phyloP scores from a whole-genome alignment of 37 sponge, comb jelly and placozoan genomes.

The Ephydatia muelleri region DNA sequence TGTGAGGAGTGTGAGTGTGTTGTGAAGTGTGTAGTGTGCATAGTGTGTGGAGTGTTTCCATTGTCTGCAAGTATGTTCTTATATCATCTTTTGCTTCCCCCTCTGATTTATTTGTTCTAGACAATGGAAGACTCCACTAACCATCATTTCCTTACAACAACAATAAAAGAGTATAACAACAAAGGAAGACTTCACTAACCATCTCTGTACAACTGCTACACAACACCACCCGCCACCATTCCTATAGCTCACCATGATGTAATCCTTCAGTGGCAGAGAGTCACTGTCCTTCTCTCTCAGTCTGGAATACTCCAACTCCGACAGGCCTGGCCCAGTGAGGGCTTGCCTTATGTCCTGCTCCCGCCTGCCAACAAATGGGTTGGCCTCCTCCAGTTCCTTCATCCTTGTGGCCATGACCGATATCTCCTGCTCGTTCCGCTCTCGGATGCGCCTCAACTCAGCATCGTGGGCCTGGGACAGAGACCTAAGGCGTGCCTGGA shows the following conservation, averaged over 20 bases:
- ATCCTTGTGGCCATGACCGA: conserved; percentile 1
- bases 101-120: too few species aligned
- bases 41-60: too few species aligned
- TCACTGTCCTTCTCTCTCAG: conserved; percentile 6
- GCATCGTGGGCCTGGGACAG: conserved; percentile 44
- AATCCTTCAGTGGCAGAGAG: conserved; percentile 18
- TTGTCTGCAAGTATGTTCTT: too few species aligned
- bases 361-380: not conserved
- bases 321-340: conserved; percentile 10
- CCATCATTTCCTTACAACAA: too few species aligned
- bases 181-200: not conserved
- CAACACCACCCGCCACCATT: not conserved
- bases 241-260: conserved; percentile 9
- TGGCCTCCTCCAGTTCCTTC: conserved; percentile 14
- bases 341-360: conserved; percentile 16
- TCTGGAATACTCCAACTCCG: not conserved
- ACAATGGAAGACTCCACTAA: too few species aligned
- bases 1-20: too few species aligned
- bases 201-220: not conserved
- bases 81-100: too few species aligned
- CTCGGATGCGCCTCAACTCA: conserved; percentile 31
- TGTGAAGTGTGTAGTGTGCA: too few species aligned
- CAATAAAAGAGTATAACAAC: too few species aligned
- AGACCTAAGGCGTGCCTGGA: conserved; percentile 43
- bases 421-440: conserved; percentile 21